phyloP scores from a whole-genome alignment of 2,888 invertebrate species.

The Vanessa cardui region DNA sequence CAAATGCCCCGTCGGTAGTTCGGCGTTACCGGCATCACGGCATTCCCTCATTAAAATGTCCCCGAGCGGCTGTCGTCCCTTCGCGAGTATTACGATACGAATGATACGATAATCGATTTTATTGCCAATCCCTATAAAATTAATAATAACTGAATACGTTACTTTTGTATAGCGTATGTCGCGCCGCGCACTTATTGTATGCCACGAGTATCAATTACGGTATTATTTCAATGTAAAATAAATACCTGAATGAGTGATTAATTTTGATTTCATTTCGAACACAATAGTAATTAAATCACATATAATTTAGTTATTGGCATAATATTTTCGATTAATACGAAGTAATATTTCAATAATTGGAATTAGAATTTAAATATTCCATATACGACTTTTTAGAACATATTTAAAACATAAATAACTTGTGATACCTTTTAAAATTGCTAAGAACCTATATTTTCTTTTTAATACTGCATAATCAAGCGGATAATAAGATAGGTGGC shows the following conservation, averaged over 20 bases:
- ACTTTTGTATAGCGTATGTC: constrained; percentile 62
- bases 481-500: constrained; percentile 31
- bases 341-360: no score
- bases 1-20: constrained; percentile 65
- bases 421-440: background rate
- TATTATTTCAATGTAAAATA: constrained; percentile 62
- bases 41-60: constrained; percentile 74
- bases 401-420: no score
- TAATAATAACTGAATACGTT: constrained; percentile 51
- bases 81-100: constrained; percentile 52
- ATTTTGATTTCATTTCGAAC: constrained; percentile 47
- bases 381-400: background rate
- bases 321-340: no score
- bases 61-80: constrained; percentile 60
- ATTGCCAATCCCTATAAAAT: constrained; percentile 70
- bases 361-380: no score
- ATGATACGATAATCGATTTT: constrained; percentile 69
- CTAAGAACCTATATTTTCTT: background rate
- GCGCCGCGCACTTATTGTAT: constrained; percentile 47
- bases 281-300: constrained; percentile 10
- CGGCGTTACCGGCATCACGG: constrained; percentile 64
- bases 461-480: constrained; percentile 20
- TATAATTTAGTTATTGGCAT: background rate
- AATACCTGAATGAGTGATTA: constrained; percentile 51
- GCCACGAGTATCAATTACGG: constrained; percentile 63